Evolutionary conservation across 2,888 invertebrate species (phyloP).

Genomic region (Heliconius ethilla): DNA sequence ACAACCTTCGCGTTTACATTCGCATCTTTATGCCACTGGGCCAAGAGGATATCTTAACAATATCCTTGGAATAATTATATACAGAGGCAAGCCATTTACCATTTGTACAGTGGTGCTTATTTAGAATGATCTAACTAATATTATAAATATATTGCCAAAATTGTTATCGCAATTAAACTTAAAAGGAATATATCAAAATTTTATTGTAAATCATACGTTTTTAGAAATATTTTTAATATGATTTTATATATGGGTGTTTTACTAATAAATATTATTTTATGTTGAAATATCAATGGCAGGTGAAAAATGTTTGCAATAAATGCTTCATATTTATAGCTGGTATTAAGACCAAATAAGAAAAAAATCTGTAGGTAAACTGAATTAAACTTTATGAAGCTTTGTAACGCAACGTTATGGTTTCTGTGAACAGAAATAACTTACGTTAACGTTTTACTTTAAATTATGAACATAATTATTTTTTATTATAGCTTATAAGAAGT

Average conservation of each 20-base stretch:
- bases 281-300: not conserved
- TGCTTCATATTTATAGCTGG: constrained; percentile 11
- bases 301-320: constrained; percentile 8
- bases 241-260: constrained; percentile 8
- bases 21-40: too few species aligned
- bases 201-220: constrained; percentile 3
- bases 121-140: not conserved
- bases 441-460: not conserved
- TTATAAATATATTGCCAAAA: constrained; percentile 6
- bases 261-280: constrained; percentile 29
- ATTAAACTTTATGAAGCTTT: not conserved
- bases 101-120: not conserved
- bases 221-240: not conserved
- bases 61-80: not conserved
- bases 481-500: not conserved
- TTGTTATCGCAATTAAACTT: constrained; percentile 6
- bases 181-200: not conserved
- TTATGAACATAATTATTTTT: not conserved
- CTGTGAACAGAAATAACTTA: not conserved
- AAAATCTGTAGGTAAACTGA: constrained; percentile 10
- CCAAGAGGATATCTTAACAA: too few species aligned
- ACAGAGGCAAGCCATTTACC: not conserved
- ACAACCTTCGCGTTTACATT: too few species aligned
- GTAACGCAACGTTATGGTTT: constrained; percentile 1
- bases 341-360: constrained; percentile 25